Base-by-base conservation (phyloP, 2,888 invertebrate genomes). In the Allygus modestus region DNA sequence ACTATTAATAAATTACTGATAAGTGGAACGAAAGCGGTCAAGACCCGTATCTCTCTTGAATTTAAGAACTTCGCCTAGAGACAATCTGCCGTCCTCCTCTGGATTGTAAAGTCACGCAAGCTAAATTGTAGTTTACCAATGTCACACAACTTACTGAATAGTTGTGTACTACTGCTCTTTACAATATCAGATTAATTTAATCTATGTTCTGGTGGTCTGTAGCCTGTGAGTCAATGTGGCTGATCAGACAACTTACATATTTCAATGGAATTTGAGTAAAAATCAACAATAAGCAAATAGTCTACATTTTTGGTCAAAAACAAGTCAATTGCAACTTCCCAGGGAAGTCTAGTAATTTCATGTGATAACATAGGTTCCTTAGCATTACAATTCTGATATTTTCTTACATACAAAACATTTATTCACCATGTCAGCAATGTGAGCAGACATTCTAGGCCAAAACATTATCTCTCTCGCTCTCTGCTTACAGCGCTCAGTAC, bases 401-500 rank as follows among this genome's bases (percentile, higher is more conserved):
- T n/a, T 4, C 17, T 15, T 61, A 28, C 61, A 61, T 11, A 20
- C 17, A 61, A 61, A 61, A 61, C 61, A 61, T 1, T 23, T 61
- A 9, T 2, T 23, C 2, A 61, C 61, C 4, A 61, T 5, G 20
- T 61, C 61, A 61, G 23, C 2, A 11, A 61, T 61, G 1, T 61
- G 28, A 61, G 61, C 4, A 11, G 61, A 61, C 61, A 61, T 61
- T 61, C 61, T 20, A 12, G 61, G 26, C 61, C 61, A 61, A 15
- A 61, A 61, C 61, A 61, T 61, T 61, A 61, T 20, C 20, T 61
- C 2, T 7, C 61, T 61, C 4, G 71, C 33, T 31, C 77, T 58
- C 20, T 71, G 9, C 81, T 82, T 31, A 37, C 41, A 26, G 9
- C 54, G 77, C 1, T 31, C 81, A 12, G 20, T 17, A 43, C 51